A percentile compares a stretch with the other conserved stretches of the same genome.
phyloP scores from a whole-genome alignment of 1,140 invertebrate genomes.

The Theocolax elegans region DNA sequence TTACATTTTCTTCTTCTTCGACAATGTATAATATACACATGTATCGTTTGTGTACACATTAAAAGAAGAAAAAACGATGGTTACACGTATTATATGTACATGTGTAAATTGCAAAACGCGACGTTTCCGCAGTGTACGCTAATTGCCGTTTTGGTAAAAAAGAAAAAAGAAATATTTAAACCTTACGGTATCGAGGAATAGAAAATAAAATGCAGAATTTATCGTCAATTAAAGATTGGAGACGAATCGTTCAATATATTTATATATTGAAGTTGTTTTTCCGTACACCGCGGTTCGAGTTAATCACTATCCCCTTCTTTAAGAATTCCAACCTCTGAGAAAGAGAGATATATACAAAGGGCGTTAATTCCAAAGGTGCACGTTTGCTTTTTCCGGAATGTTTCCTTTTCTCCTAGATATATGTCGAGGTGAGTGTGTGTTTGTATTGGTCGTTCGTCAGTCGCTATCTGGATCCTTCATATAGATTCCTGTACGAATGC shows the following conservation, averaged over 20 bases:
- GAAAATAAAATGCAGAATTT: no score
- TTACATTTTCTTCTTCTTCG: background rate
- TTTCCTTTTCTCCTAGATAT: slow-evolving; percentile 21
- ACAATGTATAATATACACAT: no score
- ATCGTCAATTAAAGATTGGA: slow-evolving; percentile 36
- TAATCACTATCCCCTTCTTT: slow-evolving; percentile 4
- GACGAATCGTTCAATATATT: background rate
- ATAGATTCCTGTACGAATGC: slow-evolving; percentile 19
- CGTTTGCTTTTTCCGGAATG: slow-evolving; percentile 16
- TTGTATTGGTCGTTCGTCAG: background rate
- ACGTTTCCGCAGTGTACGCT: no score
- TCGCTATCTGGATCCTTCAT: slow-evolving; percentile 21
- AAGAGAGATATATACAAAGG: slow-evolving; percentile 32
- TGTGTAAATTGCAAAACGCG: no score
- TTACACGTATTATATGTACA: no score
- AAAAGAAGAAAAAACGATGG: no score
- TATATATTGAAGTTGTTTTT: no score
- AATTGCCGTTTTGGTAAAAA: slow-evolving; percentile 7
- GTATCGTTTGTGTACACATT: no score
- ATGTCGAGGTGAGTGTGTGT: background rate
- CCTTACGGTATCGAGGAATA: no score
- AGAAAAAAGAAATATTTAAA: background rate
- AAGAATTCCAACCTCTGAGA: background rate
- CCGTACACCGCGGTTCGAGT: slow-evolving; percentile 9
- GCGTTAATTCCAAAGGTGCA: slow-evolving; percentile 35